Conservation (phyloP, 2,113 vertebrate genomes). For the Oncorhynchus keta region DNA sequence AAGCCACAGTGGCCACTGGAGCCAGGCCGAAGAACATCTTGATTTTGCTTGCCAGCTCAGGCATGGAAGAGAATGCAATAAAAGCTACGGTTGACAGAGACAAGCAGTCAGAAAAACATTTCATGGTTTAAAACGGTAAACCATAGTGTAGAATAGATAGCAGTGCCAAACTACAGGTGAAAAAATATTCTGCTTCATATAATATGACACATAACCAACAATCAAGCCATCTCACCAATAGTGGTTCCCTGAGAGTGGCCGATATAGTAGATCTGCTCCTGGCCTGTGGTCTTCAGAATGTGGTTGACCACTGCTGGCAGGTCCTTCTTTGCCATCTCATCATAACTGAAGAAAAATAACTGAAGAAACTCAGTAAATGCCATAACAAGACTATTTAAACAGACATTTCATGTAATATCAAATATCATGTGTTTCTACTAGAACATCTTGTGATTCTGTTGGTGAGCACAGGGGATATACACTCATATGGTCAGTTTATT, state of each 20-base stretch:
- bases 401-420: too few species aligned
- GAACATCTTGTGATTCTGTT: too few species aligned
- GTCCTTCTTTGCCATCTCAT: constrained; percentile 90
- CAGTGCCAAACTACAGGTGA: too few species aligned
- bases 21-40: constrained; percentile 85
- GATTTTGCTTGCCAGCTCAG: constrained; percentile 84
- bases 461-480: too few species aligned
- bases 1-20: constrained; percentile 80
- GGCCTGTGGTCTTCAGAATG: constrained; percentile 80
- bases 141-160: too few species aligned
- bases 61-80: constrained; percentile 85
- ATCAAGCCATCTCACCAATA: constrained; percentile 73
- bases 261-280: constrained; percentile 85
- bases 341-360: constrained; percentile 70
- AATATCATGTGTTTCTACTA: too few species aligned
- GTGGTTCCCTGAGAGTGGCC: constrained; percentile 92
- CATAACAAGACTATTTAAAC: too few species aligned
- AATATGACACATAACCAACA: neutral
- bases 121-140: neutral
- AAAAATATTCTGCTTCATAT: too few species aligned
- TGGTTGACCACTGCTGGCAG: constrained; percentile 85
- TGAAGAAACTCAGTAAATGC: too few species aligned
- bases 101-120: neutral
- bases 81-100: constrained; percentile 73
- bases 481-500: too few species aligned